These are phyloP conservation scores for Leptopilina myrica DNA, from an alignment of 2,888 invertebrate species.

Conservation along the genomic window DNA sequence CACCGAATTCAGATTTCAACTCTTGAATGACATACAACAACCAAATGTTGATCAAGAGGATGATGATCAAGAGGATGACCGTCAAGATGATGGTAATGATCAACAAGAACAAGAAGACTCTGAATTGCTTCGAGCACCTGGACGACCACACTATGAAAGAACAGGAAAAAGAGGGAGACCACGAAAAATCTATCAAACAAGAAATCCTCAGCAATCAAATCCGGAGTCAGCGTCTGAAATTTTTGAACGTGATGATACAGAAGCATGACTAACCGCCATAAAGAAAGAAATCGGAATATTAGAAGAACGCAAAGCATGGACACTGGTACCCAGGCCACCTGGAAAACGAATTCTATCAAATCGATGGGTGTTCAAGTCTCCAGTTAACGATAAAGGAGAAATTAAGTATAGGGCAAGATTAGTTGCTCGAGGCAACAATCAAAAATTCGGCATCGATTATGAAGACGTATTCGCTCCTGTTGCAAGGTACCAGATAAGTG, in stretches of 20 bases:
- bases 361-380: background rate
- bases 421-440: constrained; percentile 56
- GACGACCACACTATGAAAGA: background rate
- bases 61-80: no score
- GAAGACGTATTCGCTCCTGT: constrained; percentile 58
- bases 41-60: no score
- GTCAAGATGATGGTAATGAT: no score
- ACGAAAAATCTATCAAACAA: background rate
- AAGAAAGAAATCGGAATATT: background rate
- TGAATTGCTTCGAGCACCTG: background rate
- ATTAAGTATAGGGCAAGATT: constrained; percentile 56
- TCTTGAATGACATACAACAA: no score
- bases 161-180: constrained; percentile 22
- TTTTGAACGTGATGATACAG: background rate
- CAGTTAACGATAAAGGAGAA: constrained; percentile 43
- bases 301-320: constrained; percentile 54
- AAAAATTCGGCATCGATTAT: constrained; percentile 54
- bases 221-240: constrained; percentile 44
- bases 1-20: no score
- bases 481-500: constrained; percentile 55
- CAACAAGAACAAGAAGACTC: background rate
- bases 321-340: constrained; percentile 47
- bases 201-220: background rate
- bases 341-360: background rate
- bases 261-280: constrained; percentile 31